Percentiles rank a stretch among this genome's conserved stretches.
These are phyloP conservation scores for Cerceris rybyensis DNA, from an alignment of 2,888 invertebrate species.

Conservation along the genomic window DNA sequence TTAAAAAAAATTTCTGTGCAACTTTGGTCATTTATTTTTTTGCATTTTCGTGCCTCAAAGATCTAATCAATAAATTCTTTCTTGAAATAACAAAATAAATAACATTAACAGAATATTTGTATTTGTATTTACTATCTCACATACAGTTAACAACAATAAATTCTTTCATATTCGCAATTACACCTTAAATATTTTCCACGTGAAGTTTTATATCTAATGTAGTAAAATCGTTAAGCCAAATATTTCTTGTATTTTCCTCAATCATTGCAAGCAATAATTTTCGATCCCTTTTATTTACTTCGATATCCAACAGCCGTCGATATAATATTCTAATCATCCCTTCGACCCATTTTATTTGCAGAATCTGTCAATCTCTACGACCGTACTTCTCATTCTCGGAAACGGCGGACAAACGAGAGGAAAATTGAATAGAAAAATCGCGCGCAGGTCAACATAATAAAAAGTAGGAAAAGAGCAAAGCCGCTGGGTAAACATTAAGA, in stretches of 20 bases:
- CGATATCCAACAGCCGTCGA: no score
- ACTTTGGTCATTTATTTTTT: no score
- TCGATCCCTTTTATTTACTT: no score
- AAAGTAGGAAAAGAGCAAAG: slow-evolving; percentile 65
- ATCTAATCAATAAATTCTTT: not conserved
- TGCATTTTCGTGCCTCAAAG: no score
- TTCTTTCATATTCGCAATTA: no score
- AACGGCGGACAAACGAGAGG: slow-evolving; percentile 6
- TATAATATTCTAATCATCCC: not conserved
- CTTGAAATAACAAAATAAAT: not conserved
- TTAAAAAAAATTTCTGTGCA: no score
- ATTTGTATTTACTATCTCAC: not conserved
- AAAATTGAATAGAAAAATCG: slow-evolving; percentile 58
- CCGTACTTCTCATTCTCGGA: slow-evolving; percentile 25
- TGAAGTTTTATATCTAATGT: no score
- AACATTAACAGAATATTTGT: not conserved
- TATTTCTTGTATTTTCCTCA: no score
- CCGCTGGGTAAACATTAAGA: slow-evolving; percentile 68
- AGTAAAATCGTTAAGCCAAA: no score
- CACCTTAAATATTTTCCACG: no score
- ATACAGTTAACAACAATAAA: no score
- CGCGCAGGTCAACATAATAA: slow-evolving; percentile 61
- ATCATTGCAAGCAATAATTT: no score
- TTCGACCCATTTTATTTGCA: not conserved
- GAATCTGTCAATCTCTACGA: not conserved